Base-by-base conservation (phyloP, 2,113 vertebrate genomes). In the Thunnus maccoyii region DNA sequence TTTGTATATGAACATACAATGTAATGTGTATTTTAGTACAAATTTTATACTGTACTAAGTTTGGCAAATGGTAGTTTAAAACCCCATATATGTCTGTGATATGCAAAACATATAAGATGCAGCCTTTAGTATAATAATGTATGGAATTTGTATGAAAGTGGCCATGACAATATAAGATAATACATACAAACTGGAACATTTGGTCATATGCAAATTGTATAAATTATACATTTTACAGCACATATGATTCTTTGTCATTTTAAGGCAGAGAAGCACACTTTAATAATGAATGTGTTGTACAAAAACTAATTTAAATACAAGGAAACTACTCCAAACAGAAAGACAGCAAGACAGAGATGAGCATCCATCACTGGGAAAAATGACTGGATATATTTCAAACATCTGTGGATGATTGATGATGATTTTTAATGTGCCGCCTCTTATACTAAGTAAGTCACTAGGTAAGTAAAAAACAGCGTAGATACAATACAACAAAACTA, bases 1-100 rank as follows among this genome's bases (percentile, higher is more conserved):
- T 7, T 47, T 58, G 27, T 46, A n/a, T 30, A 32, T 55, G 12
- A 72, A 50, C 12, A 76, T 56, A 27, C n/a, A 30, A 75, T 47
- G n/a, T 13, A 12, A 57, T 55, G 17, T 51, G 5, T 56, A 62
- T 46, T 63, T 2, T 48, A 13, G 55, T 55, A n/a, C 48, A 72
- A 3, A 48, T 69, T 52, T 20, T 2, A 66, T 32, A 27, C 30
- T 61, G 48, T 36, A 36, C 32, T n/a, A 51, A 2, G 6, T 2
- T 55, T 63, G 10, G 27, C 8, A 60, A 13, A 46, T 12, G 50
- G 17, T 6, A 20, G 12, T 17, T n/a, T 20, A 44, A 52, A 16
- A 66, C 17, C 16, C 15, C n/a, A 25, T 50, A 18, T 0, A 50
- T 50, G 6, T 8, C 14, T 36, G 44, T 15, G 44, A 48, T 22